phyloP scores from a whole-genome alignment of 2,888 invertebrate species.

The Seira sanloemensis region DNA sequence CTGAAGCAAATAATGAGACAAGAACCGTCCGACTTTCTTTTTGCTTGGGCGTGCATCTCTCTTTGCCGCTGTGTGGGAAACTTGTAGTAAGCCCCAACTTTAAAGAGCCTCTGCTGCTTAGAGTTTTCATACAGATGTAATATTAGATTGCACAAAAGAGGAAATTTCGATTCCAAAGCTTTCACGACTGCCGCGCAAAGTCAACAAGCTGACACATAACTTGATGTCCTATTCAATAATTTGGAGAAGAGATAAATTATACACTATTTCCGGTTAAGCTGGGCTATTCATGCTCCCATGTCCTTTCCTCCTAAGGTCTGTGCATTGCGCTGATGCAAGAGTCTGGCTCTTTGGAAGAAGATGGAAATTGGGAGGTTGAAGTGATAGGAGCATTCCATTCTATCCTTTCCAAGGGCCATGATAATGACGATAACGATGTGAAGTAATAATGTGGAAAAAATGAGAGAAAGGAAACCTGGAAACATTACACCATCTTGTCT shows the following conservation, averaged over 20 bases:
- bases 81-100: not conserved
- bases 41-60: not conserved
- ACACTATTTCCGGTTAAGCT: no score
- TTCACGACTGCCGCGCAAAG: not conserved
- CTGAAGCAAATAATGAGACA: not conserved
- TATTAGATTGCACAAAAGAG: not conserved
- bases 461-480: not conserved
- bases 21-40: not conserved
- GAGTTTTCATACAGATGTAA: not conserved
- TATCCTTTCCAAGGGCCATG: not conserved
- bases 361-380: conserved; percentile 6
- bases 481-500: conserved; percentile 5
- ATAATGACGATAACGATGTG: conserved; percentile 17
- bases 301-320: no score
- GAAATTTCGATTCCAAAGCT: not conserved
- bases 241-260: no score
- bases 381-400: not conserved
- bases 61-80: not conserved
- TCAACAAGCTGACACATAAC: no score
- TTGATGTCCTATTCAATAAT: no score
- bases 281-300: no score
- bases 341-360: not conserved
- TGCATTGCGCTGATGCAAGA: not conserved
- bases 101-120: not conserved
- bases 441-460: conserved; percentile 10